These are phyloP conservation scores for Trialeurodes vaporariorum DNA, from an alignment of 1,140 invertebrate species.

Conservation along the genomic window DNA sequence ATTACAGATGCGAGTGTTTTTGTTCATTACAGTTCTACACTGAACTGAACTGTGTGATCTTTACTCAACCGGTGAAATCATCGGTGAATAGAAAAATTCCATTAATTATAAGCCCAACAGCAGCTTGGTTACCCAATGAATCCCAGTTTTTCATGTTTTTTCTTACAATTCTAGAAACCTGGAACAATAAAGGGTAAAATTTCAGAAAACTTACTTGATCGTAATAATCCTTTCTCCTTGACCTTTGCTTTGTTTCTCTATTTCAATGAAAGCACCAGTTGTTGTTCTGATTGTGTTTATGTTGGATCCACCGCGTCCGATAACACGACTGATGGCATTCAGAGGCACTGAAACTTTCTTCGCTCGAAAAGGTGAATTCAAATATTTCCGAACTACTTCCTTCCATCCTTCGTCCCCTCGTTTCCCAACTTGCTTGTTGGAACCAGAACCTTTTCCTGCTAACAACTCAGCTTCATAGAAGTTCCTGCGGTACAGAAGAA, in stretches of 20 bases:
- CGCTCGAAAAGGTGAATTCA: constrained; percentile 40
- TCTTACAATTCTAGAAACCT: no score
- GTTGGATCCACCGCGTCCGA: constrained; percentile 89
- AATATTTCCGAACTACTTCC: constrained; percentile 74
- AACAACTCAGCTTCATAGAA: constrained; percentile 37
- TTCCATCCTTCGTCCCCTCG: constrained; percentile 89
- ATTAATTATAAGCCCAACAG: no score
- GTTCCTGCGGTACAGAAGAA: constrained; percentile 27
- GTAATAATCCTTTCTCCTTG: constrained; percentile 88
- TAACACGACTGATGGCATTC: constrained; percentile 88
- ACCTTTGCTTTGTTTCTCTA: constrained; percentile 91
- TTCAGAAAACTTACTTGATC: constrained; percentile 81
- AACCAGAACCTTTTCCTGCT: constrained; percentile 43
- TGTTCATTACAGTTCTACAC: no score
- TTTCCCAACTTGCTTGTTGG: constrained; percentile 49
- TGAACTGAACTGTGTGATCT: no score
- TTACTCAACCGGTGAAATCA: no score
- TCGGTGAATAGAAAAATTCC: no score
- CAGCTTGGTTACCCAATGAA: no score
- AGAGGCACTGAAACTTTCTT: constrained; percentile 88
- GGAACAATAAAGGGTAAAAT: no score
- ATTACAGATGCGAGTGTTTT: no score
- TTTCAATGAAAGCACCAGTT: constrained; percentile 93
- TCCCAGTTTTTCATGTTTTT: no score
- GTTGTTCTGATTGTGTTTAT: constrained; percentile 92